These are phyloP conservation scores for Solenopsis fugax DNA, from an alignment of 1,140 invertebrate species.

Conservation along the genomic window DNA sequence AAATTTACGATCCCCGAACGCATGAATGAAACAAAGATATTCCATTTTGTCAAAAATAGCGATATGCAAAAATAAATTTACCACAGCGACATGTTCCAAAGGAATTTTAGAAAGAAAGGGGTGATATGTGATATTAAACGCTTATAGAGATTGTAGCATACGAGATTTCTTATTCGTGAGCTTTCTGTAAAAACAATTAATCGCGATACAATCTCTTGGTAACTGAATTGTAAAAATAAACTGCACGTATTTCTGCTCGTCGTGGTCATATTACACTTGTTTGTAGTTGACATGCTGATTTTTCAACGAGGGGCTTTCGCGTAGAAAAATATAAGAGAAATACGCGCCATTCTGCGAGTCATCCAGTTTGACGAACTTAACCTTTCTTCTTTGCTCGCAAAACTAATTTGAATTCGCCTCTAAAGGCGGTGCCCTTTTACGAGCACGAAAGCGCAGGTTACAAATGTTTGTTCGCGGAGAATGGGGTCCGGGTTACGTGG, in stretches of 20 bases:
- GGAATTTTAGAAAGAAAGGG: not conserved
- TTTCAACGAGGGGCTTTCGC: not conserved
- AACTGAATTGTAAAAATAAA: not conserved
- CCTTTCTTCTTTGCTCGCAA: slow-evolving; percentile 43
- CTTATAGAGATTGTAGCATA: too few relatives aligned
- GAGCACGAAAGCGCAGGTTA: slow-evolving; percentile 11
- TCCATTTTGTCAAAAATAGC: not conserved
- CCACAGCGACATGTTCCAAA: not conserved
- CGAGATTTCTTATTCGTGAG: not conserved
- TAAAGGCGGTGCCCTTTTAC: slow-evolving; percentile 14
- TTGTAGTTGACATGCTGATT: not conserved
- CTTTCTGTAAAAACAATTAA: not conserved
- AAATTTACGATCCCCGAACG: not conserved
- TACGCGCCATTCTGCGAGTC: not conserved
- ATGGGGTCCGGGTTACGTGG: slow-evolving; percentile 18
- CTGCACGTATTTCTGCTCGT: not conserved
- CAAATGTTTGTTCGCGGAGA: slow-evolving; percentile 35
- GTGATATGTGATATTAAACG: too few relatives aligned
- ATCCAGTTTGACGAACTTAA: slow-evolving; percentile 53
- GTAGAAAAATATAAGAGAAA: slow-evolving; percentile 4
- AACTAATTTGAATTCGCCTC: slow-evolving; percentile 58
- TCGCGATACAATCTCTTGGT: not conserved
- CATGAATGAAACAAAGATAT: not conserved
- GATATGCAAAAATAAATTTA: not conserved
- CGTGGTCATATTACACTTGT: not conserved